Percentiles rank a stretch among this genome's conserved stretches.
Evolutionary conservation across 2,113 vertebrate genomes (phyloP).

Genomic region (Grammomys surdaster): DNA sequence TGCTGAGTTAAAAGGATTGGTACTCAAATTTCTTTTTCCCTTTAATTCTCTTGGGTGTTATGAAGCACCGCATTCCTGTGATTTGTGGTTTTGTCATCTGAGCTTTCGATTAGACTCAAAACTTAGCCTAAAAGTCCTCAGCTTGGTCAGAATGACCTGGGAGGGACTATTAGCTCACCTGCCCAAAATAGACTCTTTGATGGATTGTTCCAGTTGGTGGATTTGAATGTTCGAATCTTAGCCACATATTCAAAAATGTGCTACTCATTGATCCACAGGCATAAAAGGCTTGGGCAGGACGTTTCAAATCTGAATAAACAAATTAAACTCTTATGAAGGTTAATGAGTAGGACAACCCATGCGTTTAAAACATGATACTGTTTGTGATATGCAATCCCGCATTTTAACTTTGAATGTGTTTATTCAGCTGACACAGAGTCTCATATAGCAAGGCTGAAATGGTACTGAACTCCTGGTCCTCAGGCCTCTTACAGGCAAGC

Average conservation of each 20-base stretch:
- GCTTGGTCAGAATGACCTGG: background rate
- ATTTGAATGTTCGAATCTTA: conserved; percentile 12
- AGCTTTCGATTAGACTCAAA: conserved; percentile 8
- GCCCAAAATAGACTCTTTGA: background rate
- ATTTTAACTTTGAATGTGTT: background rate
- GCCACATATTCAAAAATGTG: conserved; percentile 19
- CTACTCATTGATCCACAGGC: background rate
- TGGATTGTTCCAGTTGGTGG: background rate
- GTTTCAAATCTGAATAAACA: conserved; percentile 63
- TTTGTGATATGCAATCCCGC: background rate
- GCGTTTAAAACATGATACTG: conserved; percentile 42
- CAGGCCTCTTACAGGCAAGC: background rate
- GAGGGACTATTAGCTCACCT: background rate
- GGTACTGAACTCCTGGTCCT: background rate
- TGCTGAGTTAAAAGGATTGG: background rate
- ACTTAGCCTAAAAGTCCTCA: background rate
- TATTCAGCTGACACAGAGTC: background rate
- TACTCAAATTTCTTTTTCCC: conserved; percentile 36
- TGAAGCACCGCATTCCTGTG: background rate
- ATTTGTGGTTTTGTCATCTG: background rate
- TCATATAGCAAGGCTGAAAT: background rate
- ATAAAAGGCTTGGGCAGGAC: conserved; percentile 11
- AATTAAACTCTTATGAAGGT: conserved; percentile 34
- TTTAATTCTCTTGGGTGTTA: background rate
- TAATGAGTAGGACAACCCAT: conserved; percentile 31